Conservation (phyloP, 1,140 invertebrate genomes). For the Drosophila leontia region DNA sequence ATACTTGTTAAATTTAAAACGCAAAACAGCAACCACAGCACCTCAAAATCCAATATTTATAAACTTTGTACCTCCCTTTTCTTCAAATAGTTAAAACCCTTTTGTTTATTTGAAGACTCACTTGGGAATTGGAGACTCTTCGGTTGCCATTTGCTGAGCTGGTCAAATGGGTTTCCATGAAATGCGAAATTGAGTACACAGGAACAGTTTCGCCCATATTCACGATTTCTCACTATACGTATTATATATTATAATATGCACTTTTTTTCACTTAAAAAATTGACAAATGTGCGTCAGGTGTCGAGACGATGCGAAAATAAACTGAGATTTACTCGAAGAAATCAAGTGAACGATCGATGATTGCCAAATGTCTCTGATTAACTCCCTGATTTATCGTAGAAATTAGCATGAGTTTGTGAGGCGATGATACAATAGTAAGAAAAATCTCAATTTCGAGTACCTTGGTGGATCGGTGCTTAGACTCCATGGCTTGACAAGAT, state of each 20-base stretch:
- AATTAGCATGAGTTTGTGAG: constrained; percentile 63
- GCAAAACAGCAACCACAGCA: background rate
- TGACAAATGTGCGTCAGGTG: constrained; percentile 19
- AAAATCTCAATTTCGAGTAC: constrained; percentile 39
- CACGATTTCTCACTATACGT: constrained; percentile 6
- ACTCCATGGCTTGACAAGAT: constrained; percentile 36
- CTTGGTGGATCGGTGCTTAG: constrained; percentile 32
- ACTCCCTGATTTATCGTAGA: constrained; percentile 31
- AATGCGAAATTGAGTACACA: constrained; percentile 78
- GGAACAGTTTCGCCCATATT: constrained; percentile 62
- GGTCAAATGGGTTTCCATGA: constrained; percentile 54
- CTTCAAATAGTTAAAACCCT: background rate
- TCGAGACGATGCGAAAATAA: constrained; percentile 44
- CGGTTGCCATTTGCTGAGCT: constrained; percentile 21
- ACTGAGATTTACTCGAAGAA: constrained; percentile 38
- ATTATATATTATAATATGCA: background rate
- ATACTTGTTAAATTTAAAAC: too few relatives aligned
- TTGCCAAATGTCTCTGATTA: constrained; percentile 26
- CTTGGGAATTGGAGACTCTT: constrained; percentile 28
- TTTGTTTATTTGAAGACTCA: constrained; percentile 43
- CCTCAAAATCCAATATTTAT: background rate
- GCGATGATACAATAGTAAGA: background rate
- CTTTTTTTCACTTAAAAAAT: background rate
- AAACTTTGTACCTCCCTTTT: background rate
- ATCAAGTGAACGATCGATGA: constrained; percentile 28